Evolutionary conservation across 2,113 vertebrate genomes (phyloP).

Genomic region (Vireo altiloquus): DNA sequence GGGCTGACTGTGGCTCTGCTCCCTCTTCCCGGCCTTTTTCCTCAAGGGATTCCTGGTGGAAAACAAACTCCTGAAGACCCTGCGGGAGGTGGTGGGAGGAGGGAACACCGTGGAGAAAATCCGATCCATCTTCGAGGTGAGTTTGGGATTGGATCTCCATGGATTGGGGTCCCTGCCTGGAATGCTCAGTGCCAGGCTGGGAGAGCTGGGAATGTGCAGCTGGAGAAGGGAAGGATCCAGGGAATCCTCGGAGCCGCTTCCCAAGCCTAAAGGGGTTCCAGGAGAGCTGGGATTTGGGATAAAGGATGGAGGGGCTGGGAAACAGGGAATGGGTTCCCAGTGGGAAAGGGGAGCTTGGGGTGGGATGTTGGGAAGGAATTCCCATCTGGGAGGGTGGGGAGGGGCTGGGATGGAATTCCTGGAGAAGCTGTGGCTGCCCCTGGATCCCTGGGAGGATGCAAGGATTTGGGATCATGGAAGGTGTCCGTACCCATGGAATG

Average conservation of each 20-base stretch:
- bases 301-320: background rate
- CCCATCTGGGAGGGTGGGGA: background rate
- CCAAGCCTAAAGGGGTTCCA: background rate
- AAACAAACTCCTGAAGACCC: background rate
- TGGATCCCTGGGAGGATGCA: background rate
- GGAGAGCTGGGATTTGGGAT: background rate
- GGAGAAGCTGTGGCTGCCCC: too few relatives aligned
- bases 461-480: background rate
- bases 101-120: accelerated
- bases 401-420: background rate
- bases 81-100: background rate
- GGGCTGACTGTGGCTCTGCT: accelerated
- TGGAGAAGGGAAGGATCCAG: background rate
- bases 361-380: background rate
- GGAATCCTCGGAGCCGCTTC: background rate
- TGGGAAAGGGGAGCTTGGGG: background rate
- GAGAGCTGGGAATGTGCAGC: background rate
- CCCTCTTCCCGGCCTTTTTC: background rate
- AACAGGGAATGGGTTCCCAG: background rate
- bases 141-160: accelerated
- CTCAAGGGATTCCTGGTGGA: background rate
- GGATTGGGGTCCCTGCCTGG: background rate
- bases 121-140: background rate
- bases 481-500: background rate
- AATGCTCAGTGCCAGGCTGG: accelerated